Evolutionary conservation across 2,113 vertebrate genomes (phyloP), one percentile per base, ranked within the genome.

Genomic region (Tachysurus vachellii): DNA sequence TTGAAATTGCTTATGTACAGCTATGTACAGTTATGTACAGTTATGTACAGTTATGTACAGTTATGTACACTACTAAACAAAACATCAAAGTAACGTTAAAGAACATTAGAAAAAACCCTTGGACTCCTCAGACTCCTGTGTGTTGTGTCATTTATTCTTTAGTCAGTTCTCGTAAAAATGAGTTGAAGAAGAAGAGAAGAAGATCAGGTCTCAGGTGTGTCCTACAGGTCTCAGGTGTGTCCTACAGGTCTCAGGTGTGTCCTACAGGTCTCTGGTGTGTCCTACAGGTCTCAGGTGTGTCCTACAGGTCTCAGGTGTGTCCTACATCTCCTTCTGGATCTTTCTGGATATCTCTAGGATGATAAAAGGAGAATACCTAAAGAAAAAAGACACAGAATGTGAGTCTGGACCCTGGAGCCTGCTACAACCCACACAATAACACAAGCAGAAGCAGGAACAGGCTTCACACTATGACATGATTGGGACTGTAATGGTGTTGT

Each of bases 1-100:
- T 95, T 96, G 90, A 92, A 95, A 95, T 95, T 93, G 94, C 92
- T 92, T 96, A 95, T 95, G 93, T 95, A 95, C 95, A 95, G 87
- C 93, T 96, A 66, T 83, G 14, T 36, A 36, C 36, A 36, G 36
- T 36, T 36, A 36, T 36, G 36, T 36, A 36, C 36, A 36, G 36
- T 36, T 36, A 36, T 36, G 36, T 36, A 36, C 36, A 36, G 36
- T 36, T 36, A 36, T 36, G 36, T 36, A 36, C 36, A 36, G 87
- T 93, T 96, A 66, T 83, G 14, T 83, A 83, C 81, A 83, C 64
- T 54, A 96, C 89, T 94, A 95, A 95, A 95, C 88, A 93, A 94
- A 94, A 93, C 92, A 90, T 91, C 89, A 92, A 93, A 87, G 86
- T 88, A 93, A 92, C 85, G 75, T 91, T 89, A 93, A 80, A 88